Evolutionary conservation across 2,888 invertebrate genomes (phyloP).

Genomic region (Camptogramma bilineatum): DNA sequence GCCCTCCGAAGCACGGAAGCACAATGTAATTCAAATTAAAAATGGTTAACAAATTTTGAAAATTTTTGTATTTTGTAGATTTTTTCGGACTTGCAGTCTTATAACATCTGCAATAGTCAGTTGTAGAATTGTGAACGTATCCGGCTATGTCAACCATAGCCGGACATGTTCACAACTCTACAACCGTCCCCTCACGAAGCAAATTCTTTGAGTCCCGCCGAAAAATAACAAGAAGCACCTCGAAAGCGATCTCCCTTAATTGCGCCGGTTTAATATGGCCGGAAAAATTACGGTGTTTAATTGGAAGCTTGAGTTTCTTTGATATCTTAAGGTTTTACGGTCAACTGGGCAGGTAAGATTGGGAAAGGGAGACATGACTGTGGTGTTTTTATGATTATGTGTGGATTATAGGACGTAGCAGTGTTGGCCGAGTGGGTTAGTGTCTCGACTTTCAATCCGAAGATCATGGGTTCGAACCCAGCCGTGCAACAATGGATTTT

Average conservation of each 20-base stretch:
- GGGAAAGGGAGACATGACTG: not conserved
- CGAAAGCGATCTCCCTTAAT: constrained; percentile 75
- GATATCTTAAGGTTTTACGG: constrained; percentile 20
- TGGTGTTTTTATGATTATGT: not conserved
- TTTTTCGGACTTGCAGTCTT: no score
- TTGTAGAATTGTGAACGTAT: no score
- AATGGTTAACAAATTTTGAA: no score
- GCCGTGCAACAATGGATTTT: no score
- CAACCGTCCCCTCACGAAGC: constrained; percentile 26
- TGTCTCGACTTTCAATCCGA: no score
- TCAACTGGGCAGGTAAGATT: constrained; percentile 11
- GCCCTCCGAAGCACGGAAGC: no score
- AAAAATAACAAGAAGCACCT: constrained; percentile 80
- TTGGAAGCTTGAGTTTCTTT: constrained; percentile 34
- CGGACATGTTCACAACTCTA: constrained; percentile 31
- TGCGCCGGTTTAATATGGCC: constrained; percentile 49
- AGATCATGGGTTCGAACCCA: no score
- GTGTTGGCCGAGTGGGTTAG: no score
- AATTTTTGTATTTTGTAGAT: no score
- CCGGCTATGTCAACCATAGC: no score
- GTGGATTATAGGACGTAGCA: not conserved
- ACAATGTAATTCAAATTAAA: no score
- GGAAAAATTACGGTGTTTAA: constrained; percentile 39
- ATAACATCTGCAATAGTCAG: no score
- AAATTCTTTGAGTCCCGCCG: constrained; percentile 53